A percentile compares a stretch with the other conserved stretches of the same genome.
Evolutionary conservation across 2,888 invertebrate genomes (phyloP).

Genomic region (Stomorhina lunata): DNA sequence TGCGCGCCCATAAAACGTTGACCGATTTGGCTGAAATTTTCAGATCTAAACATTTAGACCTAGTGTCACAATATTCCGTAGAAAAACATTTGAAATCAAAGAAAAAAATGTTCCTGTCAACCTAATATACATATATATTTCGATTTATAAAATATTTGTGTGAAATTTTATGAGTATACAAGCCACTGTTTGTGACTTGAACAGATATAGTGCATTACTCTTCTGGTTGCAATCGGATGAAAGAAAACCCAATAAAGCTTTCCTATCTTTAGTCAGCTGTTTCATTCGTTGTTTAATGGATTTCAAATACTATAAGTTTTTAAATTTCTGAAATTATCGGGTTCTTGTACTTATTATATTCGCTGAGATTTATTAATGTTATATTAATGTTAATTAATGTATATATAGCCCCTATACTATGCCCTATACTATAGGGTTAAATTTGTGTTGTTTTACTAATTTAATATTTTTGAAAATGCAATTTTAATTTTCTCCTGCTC

Average conservation of each 20-base stretch:
- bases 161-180: background rate
- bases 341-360: background rate
- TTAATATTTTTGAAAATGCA: background rate
- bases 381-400: background rate
- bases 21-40: no score
- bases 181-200: background rate
- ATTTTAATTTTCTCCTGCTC: background rate
- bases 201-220: background rate
- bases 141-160: no score
- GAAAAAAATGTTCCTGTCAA: no score
- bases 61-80: no score
- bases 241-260: conserved; percentile 23
- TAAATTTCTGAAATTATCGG: background rate
- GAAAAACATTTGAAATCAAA: no score
- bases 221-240: background rate
- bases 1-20: no score
- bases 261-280: background rate
- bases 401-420: no score
- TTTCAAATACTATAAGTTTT: background rate
- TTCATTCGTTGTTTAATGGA: background rate
- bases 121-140: no score
- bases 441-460: background rate
- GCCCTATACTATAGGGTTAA: no score
- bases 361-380: background rate
- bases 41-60: no score